These are phyloP conservation scores for Pontoporia blainvillei DNA, from an alignment of 2,113 vertebrate genomes.

Conservation along the genomic window DNA sequence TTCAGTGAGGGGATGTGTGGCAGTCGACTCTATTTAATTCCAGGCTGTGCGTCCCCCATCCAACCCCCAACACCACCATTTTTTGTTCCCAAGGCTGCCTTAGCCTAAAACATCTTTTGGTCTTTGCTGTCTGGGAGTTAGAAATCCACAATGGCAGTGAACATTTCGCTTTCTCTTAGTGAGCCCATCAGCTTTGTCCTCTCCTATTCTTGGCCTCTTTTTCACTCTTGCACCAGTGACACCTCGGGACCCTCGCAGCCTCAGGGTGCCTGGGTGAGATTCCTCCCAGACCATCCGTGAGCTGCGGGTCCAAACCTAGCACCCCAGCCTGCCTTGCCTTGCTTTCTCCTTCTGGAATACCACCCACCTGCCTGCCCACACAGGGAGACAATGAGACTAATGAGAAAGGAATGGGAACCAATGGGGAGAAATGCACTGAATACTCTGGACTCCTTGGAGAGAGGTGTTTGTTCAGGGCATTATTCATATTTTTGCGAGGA, in stretches of 20 bases:
- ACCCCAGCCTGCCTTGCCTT: not conserved
- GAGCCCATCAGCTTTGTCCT: not conserved
- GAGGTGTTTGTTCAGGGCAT: not conserved
- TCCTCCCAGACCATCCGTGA: fast-evolving
- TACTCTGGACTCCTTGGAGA: not conserved
- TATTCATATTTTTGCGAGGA: not conserved
- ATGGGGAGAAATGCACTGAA: not conserved
- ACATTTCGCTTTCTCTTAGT: not conserved
- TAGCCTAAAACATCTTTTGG: not conserved
- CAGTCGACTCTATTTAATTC: not conserved
- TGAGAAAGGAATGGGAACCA: not conserved
- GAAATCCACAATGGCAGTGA: not conserved
- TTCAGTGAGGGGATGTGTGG: conserved; percentile 8
- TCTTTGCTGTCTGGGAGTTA: not conserved
- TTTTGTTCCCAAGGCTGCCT: not conserved
- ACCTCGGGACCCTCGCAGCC: not conserved
- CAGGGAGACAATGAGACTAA: not conserved
- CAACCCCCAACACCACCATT: fast-evolving
- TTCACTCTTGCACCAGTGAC: not conserved
- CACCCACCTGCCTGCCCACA: not conserved
- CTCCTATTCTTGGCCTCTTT: not conserved
- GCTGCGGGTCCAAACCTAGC: not conserved
- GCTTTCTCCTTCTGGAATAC: not conserved
- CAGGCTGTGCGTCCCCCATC: not conserved
- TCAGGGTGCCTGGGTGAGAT: fast-evolving